phyloP scores from a whole-genome alignment of 2,113 vertebrate genomes.

The Urocolius indicus region DNA sequence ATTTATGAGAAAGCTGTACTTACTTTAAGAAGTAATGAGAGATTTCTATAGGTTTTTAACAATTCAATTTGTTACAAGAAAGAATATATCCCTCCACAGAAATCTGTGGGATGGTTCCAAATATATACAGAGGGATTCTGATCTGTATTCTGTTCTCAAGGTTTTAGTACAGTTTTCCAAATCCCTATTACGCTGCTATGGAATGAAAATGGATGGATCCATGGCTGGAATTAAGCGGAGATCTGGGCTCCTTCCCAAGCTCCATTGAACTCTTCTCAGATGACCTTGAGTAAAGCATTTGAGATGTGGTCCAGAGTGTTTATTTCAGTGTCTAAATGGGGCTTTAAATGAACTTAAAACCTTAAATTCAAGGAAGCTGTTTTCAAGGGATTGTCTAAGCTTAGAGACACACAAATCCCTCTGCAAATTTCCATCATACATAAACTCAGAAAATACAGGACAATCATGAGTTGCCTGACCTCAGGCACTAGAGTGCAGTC shows the following conservation, averaged over 20 bases:
- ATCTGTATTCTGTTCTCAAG: slow-evolving; percentile 43
- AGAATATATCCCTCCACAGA: background rate
- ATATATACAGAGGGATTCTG: background rate
- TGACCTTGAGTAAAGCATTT: slow-evolving; percentile 61
- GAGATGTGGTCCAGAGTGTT: slow-evolving; percentile 48
- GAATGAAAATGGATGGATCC: slow-evolving; percentile 65
- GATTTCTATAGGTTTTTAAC: slow-evolving; percentile 27
- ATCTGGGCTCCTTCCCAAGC: slow-evolving; percentile 62
- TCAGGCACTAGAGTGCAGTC: background rate
- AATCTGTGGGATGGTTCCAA: slow-evolving; percentile 7
- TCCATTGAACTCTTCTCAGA: slow-evolving; percentile 39
- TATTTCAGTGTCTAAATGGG: slow-evolving; percentile 53
- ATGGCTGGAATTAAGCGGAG: slow-evolving; percentile 47
- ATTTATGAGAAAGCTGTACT: slow-evolving; percentile 50
- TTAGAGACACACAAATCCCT: slow-evolving; percentile 18
- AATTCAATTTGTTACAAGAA: background rate
- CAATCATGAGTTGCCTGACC: background rate
- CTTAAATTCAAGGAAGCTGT: slow-evolving; percentile 34
- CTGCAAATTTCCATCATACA: background rate
- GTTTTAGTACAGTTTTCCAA: slow-evolving; percentile 50
- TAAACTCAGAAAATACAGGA: background rate
- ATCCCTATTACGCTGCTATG: slow-evolving; percentile 17
- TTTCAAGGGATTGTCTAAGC: slow-evolving; percentile 34
- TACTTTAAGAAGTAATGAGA: slow-evolving; percentile 33
- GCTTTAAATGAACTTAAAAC: slow-evolving; percentile 44